Conservation (phyloP, 2,888 invertebrate species). For the Arenicola marina region DNA sequence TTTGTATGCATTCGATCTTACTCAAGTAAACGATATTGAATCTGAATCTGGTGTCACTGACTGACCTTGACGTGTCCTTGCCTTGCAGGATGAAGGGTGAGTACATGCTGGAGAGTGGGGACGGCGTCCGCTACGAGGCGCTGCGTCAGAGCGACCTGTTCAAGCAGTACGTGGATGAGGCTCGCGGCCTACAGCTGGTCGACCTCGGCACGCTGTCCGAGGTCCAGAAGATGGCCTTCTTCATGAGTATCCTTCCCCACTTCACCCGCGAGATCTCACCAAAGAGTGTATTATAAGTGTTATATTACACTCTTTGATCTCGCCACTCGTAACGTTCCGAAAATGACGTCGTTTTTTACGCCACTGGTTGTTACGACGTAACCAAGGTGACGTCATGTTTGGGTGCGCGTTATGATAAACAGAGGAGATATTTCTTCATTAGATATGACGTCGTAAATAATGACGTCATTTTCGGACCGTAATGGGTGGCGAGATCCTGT, state of each 20-base stretch:
- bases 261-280: background rate
- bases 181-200: conserved; percentile 37
- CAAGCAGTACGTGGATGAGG: conserved; percentile 36
- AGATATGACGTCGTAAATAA: no score
- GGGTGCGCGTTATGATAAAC: background rate
- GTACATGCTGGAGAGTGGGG: conserved; percentile 43
- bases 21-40: no score
- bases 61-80: background rate
- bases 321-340: background rate
- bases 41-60: no score
- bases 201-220: conserved; percentile 39
- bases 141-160: conserved; percentile 39
- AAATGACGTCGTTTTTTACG: no score
- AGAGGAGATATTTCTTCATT: no score
- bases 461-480: no score
- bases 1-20: no score
- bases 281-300: background rate
- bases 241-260: conserved; percentile 60
- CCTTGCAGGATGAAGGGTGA: conserved; percentile 45
- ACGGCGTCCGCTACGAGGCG: conserved; percentile 39
- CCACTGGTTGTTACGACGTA: no score
- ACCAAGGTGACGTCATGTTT: no score
- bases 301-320: background rate
- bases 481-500: no score
- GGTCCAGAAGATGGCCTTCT: conserved; percentile 52